Evolutionary conservation across 2,113 vertebrate genomes (phyloP).

Genomic region (Sylvilagus bachmani): DNA sequence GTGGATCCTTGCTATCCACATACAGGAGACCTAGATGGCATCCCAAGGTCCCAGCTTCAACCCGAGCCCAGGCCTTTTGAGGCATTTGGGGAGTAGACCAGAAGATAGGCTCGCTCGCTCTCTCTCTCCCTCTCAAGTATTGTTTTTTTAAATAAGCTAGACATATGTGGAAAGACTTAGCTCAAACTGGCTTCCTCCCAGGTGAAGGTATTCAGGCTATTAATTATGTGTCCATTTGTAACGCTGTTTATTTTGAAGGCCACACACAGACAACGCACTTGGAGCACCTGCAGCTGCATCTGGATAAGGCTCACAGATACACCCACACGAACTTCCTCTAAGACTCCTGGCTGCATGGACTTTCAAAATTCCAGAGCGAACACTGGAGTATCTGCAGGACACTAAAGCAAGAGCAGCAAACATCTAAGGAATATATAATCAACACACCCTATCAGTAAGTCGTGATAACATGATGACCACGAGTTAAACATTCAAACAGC

Average conservation of each 20-base stretch:
- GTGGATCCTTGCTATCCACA: too few species aligned
- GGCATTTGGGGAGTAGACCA: too few species aligned
- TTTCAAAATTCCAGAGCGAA: conserved; percentile 49
- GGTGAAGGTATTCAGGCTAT: conserved; percentile 24
- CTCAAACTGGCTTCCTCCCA: conserved; percentile 18
- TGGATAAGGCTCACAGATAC: neutral
- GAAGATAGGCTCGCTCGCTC: too few species aligned
- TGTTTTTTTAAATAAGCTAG: neutral
- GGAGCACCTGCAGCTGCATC: conserved; percentile 22
- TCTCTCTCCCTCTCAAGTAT: too few species aligned
- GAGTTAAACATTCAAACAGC: conserved; percentile 35
- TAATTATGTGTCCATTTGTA: conserved; percentile 36
- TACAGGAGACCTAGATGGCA: too few species aligned
- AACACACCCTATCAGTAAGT: conserved; percentile 41
- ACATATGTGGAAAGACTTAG: neutral
- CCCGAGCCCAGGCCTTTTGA: too few species aligned
- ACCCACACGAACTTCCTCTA: conserved; percentile 18
- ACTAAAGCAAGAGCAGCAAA: conserved; percentile 46
- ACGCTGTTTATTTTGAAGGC: conserved; percentile 41
- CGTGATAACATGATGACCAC: neutral
- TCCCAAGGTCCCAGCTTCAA: too few species aligned
- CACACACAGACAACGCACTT: neutral
- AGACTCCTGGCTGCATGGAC: conserved; percentile 7
- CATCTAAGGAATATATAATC: neutral
- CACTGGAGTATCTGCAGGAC: conserved; percentile 50